phyloP scores from a whole-genome alignment of 2,113 vertebrate genomes.

The Toxostoma redivivum region DNA sequence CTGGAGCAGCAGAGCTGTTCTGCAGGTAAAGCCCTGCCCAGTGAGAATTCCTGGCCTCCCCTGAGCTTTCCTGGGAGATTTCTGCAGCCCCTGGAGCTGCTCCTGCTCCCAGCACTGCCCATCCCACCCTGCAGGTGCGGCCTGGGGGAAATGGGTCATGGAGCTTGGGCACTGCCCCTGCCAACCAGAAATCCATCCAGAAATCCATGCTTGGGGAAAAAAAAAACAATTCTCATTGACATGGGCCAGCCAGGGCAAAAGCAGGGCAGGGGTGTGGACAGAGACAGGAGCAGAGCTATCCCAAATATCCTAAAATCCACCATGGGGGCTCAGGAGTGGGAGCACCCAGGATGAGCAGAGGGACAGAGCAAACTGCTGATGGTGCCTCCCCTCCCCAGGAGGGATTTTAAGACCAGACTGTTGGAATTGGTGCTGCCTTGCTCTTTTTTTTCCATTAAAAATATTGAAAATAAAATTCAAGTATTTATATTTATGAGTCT shows the following conservation, averaged over 20 bases:
- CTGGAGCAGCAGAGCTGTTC: not conserved
- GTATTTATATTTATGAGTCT: too few relatives aligned
- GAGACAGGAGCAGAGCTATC: not conserved
- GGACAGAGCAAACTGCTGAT: not conserved
- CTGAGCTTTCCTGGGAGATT: not conserved
- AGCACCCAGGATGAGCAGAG: not conserved
- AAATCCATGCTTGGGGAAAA: not conserved
- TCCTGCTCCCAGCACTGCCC: rapidly evolving
- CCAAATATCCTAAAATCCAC: too few relatives aligned
- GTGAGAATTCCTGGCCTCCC: not conserved
- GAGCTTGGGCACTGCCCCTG: not conserved
- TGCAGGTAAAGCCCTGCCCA: not conserved
- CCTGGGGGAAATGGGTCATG: not conserved
- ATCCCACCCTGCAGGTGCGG: not conserved
- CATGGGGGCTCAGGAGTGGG: too few relatives aligned
- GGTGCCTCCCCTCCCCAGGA: not conserved
- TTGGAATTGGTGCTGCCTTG: not conserved
- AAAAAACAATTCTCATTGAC: not conserved
- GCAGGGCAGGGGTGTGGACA: not conserved
- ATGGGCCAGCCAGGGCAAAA: not conserved
- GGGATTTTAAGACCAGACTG: not conserved
- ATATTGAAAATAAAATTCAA: not conserved
- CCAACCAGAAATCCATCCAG: not conserved
- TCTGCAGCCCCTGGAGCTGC: not conserved
- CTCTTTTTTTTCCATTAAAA: not conserved